Evolutionary conservation across 2,113 vertebrate species (phyloP), one percentile per base, ranked within the genome.

Genomic region (Atractosteus spatula): DNA sequence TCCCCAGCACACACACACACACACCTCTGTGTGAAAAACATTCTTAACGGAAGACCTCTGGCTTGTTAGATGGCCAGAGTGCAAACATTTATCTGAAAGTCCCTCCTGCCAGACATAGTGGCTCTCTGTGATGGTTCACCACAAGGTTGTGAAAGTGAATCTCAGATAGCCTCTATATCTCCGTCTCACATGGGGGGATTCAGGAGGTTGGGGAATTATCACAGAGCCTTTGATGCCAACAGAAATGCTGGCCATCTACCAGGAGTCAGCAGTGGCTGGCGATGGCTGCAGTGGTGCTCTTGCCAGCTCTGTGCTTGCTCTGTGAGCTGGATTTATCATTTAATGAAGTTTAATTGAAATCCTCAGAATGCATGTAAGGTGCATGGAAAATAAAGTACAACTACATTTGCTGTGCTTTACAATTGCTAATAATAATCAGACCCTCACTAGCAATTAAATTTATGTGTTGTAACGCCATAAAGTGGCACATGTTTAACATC

Each of bases 61-160:
- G 57, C 5, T n/a, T 59, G 3, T 16, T 59, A 59, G 57, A 5
- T 59, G 57, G 14, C 57, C 57, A 59, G 10, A 3, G 57, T 16
- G n/a, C 12, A 59, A 13, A 59, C 11, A 13, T 59, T 59, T 59
- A 59, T 59, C 57, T n/a, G 4, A 59, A 59, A 59, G 14, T 59
- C 57, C 57, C 3, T 13, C 12, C 57, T 13, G 12, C 13, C 57
- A n/a, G 57, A 16, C 57, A 59, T 13, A 3, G 12, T n/a, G 57
- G 14, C 11, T 59, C 57, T n/a, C 57, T 59, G n/a, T 16, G 12
- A 16, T 59, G 57, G 57, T n/a, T 3, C 57, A 59, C 4, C n/a
- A 16, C 57, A 59, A 59, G 57, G 57, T 59, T 16, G 57, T 59
- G 57, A 59, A 59, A 59, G 11, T 59, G n/a, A 59, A 59, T 59